Evolutionary conservation across 2,797 vertebrate genomes (phyloP).

Genomic region (Pantherophis alleghaniensis): DNA sequence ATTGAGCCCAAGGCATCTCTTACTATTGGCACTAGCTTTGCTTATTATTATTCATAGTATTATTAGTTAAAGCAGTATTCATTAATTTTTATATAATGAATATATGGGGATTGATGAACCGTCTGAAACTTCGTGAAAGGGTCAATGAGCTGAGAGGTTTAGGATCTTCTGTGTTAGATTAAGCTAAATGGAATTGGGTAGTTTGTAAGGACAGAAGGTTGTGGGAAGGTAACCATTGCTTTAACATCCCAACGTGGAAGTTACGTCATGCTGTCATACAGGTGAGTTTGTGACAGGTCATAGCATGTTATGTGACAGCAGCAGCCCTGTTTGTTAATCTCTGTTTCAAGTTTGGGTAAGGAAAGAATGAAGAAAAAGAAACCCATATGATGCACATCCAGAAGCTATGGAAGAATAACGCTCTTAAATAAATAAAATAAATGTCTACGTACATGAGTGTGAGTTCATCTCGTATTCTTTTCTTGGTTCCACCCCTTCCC

Average conservation of each 20-base stretch:
- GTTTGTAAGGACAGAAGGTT: background rate
- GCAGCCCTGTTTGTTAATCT: background rate
- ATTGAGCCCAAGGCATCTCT: background rate
- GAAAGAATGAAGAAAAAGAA: background rate
- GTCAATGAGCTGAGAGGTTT: background rate
- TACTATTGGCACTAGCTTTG: background rate
- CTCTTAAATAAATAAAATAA: background rate
- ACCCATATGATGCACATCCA: background rate
- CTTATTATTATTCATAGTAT: background rate
- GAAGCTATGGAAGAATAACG: background rate
- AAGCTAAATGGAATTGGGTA: background rate
- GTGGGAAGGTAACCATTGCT: background rate
- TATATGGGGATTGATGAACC: background rate
- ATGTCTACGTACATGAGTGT: background rate
- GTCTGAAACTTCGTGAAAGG: background rate
- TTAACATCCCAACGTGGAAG: background rate
- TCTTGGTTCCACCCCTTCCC: background rate
- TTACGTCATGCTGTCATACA: background rate
- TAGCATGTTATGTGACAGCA: background rate
- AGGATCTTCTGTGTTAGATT: background rate
- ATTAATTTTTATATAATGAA: background rate
- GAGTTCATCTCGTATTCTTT: background rate
- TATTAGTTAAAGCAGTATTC: background rate
- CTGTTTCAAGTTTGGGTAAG: background rate
- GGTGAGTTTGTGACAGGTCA: background rate